Base-by-base conservation (phyloP, 2,113 vertebrate genomes). In the Morone saxatilis region DNA sequence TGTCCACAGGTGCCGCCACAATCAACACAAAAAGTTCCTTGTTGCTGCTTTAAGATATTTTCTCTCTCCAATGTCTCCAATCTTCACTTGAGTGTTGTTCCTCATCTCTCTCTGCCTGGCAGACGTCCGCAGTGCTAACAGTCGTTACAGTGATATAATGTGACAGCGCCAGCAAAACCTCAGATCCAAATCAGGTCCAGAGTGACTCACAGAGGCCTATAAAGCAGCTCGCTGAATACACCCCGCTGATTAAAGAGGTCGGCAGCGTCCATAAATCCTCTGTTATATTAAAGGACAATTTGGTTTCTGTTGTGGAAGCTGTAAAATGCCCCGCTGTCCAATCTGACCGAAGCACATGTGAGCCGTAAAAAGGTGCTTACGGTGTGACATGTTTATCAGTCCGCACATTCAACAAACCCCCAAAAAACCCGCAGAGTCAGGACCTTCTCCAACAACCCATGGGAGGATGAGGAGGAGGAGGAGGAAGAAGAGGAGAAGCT, bases 341-440 rank as follows among this genome's bases (percentile, higher is more conserved):
- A 76, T 90, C 81, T 67, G 69, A 13, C 22, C 17, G 3, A 2
- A 78, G 84, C 80, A 67, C 70, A 72, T 68, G 78, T 79, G 65
- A 75, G 78, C 68, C 59, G 73, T 87, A 80, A 81, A 31, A 87
- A 78, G 48, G 45, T 70, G 61, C 80, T 75, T 56, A 47, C 0
- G 2, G 7, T 48, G 31, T 73, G 80, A 84, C 84, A 71, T 91
- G 61, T 87, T 88, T 85, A 83, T 88, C 56, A 72, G 57, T 20
- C 38, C n/a, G 5, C 48, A 14, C n/a, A 0, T 51, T 38, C 60
- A 50, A 20, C 68, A 17, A 17, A 41, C 50, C 31, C 22, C 0
- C 9, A 0, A 19, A 66, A 68, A 72, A 62, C 8, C 41, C 65
- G 81, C 57, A 9, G 56, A 69, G 61, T 61, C 60, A 73, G 76